These are phyloP conservation scores for Rhinogobio ventralis DNA, from an alignment of 2,797 vertebrate species.

Conservation along the genomic window DNA sequence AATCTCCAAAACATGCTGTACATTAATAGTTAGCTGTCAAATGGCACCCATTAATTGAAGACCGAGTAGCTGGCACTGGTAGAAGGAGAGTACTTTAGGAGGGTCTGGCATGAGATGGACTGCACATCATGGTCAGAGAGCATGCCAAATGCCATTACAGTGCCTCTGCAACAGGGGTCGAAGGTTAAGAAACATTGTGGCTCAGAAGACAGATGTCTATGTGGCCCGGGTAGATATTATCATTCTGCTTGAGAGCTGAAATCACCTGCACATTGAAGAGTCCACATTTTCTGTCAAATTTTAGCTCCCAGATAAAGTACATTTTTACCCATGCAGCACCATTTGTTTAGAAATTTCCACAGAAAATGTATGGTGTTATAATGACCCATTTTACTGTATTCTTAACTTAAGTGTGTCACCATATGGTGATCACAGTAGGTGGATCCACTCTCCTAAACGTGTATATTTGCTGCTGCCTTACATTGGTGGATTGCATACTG, in stretches of 20 bases:
- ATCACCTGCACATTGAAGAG: neutral
- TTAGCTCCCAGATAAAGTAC: neutral
- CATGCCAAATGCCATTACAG: conserved; percentile 61
- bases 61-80: conserved; percentile 86
- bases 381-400: conserved; percentile 15
- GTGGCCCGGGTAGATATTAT: neutral
- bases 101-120: conserved; percentile 75
- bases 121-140: conserved; percentile 63
- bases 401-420: conserved; percentile 3
- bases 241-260: conserved; percentile 14
- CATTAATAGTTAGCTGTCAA: conserved; percentile 83
- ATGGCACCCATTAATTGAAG: conserved; percentile 74
- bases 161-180: conserved; percentile 28
- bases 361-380: neutral
- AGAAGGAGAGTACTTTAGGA: conserved; percentile 87
- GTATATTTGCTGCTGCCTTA: conserved; percentile 10
- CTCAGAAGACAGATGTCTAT: conserved; percentile 31
- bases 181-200: conserved; percentile 27
- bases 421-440: conserved; percentile 12
- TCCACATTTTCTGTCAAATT: neutral
- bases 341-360: neutral
- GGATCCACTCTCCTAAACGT: neutral
- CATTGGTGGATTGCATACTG: conserved; percentile 13
- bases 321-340: neutral
- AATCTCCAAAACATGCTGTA: conserved; percentile 77